Evolutionary conservation across 2,797 vertebrate genomes (phyloP), one percentile per base, ranked within the genome.

Genomic region (Allobates femoralis): DNA sequence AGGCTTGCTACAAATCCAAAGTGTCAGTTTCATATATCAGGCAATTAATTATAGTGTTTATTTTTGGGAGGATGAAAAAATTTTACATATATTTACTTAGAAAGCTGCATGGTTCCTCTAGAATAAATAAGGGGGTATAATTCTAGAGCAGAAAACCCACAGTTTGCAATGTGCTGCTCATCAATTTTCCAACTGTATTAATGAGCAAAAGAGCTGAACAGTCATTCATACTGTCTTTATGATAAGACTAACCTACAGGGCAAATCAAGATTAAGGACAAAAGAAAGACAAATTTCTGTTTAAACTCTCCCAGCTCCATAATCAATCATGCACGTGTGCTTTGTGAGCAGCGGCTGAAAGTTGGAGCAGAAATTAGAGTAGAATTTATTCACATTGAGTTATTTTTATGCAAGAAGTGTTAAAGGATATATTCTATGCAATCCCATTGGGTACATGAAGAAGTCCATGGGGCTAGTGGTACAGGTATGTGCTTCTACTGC

Each of bases 121-220:
- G 95, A 95, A 95, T 95, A 96, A 96, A 96, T 94, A 94, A 90
- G 90, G 90, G n/a, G 89, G 93, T 91, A 95, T 96, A 94, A 95
- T 95, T 96, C 94, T 95, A 95, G 93, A 92, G 88, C 89, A 92
- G 94, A 93, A 93, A 94, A 91, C 79, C 92, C 91, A 94, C 95
- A 94, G 91, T 94, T 94, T 89, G 89, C 91, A 90, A 92, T n/a
- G 92, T 92, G 83, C 90, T 88, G 60, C 92, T 94, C 94, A 95
- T 95, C 94, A 95, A 94, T 95, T 95, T n/a, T 94, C 91, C 89
- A 89, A 90, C 89, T 88, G 92, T 94, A 93, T 95, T 95, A 96
- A 95, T 94, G 94, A 95, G 94, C 91, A 95, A 94, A 94, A 92
- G 91, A 69, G 67, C 91, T 91, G 93, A 94, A 94, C 89, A 94